Base-by-base conservation (phyloP, 2,888 invertebrate species). In the Synergus laeviventris region DNA sequence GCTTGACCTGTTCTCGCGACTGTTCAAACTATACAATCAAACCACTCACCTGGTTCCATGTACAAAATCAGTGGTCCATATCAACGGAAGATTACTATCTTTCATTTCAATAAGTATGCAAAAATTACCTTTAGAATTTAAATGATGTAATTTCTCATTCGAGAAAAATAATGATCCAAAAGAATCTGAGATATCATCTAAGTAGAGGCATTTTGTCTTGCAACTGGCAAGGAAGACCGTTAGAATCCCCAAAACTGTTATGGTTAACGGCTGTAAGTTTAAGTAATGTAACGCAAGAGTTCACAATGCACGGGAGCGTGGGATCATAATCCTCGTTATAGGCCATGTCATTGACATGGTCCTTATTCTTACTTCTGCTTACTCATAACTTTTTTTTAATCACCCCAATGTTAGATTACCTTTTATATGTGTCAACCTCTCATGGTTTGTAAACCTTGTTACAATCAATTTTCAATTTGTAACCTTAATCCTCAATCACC, bases 221-320 rank as follows among this genome's bases (percentile, higher is more conserved):
- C 36, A 36, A 61, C 36, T 5, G 31, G 16, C 16, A 31, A 31
- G 9, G n/a, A 38, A 36, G 7, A 9, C 61, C 61, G 61, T 61
- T 61, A 61, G 61, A 61, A 36, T 61, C 61, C 36, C 61, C 61
- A 61, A 61, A 60, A 61, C 61, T 61, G 61, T 61, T 61, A 61
- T 38, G 61, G n/a, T 61, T 38, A 61, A 61, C 61, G 61, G 61
- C 16, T 61, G 61, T n/a, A 36, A 61, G 61, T 61, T 61, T 59
- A 36, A 61, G 61, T 31, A 31, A 31, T 31, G 61, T 14, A 61
- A n/a, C 59, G 14, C 31, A 16, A 31, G 31, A 60, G 31, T 31
- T 60, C 60, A 60, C 60, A 60, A 60, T 60, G 60, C 60, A 60
- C 1, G 31, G 11, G 31, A 31, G 31, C 14, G 24, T 60, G 61